Base-by-base conservation (phyloP, 2,888 invertebrate genomes). In the Apodemia zela region DNA sequence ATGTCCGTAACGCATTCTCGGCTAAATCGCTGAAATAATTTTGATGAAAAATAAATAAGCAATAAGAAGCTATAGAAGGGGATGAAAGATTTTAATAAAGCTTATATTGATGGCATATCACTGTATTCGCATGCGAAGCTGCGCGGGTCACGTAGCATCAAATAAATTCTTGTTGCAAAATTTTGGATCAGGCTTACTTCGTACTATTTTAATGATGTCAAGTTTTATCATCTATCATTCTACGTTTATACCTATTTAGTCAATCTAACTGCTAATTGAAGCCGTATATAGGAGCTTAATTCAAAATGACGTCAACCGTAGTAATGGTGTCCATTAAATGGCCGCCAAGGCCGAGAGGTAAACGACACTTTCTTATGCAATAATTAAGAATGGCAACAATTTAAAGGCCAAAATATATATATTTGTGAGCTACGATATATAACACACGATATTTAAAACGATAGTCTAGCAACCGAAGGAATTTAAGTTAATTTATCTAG, bases 321-420 rank as follows among this genome's bases (percentile, higher is more conserved):
- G 74, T 75, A 72, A 72, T 73, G 75, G n/a, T n/a, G 72, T 71
- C 73, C 72, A 74, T 73, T 73, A 78, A 81, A 80, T 79, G 79
- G 82, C 79, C 76, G 75, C 78, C 86, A 87, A 87, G 87, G 87
- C 81, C 85, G 74, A 75, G 82, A 82, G 89, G 89, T 89, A 87
- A 89, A 89, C 75, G 89, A 89, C 89, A 85, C 80, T 74, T 75
- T 76, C 82, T 88, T 87, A 86, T 85, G 84, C 87, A 89, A 81
- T 79, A 65, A 69, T 71, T 13, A 42, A 42, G 15, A 42, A 42
- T 42, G 42, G 5, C 42, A 42, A 42, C 42, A 42, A 42, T 42
- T 42, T 42, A 15, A 42, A 13, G 15, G 15, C 42, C 42, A 42
- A 42, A 42, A 15, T 42, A 13, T 42, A 11, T 35, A 35, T 35